A percentile compares a stretch with the other conserved stretches of the same genome.
These are phyloP conservation scores for Euura saliciscinereae DNA, from an alignment of 1,140 invertebrate species.

Conservation along the genomic window DNA sequence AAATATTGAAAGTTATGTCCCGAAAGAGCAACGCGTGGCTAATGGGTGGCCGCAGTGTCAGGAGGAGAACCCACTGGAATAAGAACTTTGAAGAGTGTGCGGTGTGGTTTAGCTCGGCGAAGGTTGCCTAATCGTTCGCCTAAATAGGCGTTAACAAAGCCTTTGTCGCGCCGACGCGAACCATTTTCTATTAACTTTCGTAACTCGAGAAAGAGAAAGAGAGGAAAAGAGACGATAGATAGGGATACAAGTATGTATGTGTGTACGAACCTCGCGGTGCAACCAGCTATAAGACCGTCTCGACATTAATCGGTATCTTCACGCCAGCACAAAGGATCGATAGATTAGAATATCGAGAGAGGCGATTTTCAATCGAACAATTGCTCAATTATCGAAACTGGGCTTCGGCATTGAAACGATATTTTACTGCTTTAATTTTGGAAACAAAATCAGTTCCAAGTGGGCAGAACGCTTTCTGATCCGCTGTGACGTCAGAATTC, in stretches of 20 bases:
- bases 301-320: not conserved
- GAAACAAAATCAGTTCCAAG: too few species aligned
- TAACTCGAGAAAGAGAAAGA: not conserved
- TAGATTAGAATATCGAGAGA: not conserved
- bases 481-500: too few species aligned
- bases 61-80: not conserved
- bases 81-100: not conserved
- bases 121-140: slow-evolving; percentile 9
- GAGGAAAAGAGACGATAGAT: too few species aligned
- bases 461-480: too few species aligned
- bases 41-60: slow-evolving; percentile 1
- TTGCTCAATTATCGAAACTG: too few species aligned
- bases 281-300: not conserved
- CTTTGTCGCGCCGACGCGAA: slow-evolving; percentile 10
- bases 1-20: not conserved
- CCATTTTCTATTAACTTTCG: slow-evolving; percentile 14
- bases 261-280: not conserved
- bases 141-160: slow-evolving; percentile 12
- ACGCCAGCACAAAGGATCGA: not conserved
- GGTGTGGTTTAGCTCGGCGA: not conserved
- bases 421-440: too few species aligned
- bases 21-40: not conserved
- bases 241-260: too few species aligned
- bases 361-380: too few species aligned
- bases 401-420: too few species aligned